phyloP scores from a whole-genome alignment of 2,797 vertebrate species.

The Melanotaenia boesemani region DNA sequence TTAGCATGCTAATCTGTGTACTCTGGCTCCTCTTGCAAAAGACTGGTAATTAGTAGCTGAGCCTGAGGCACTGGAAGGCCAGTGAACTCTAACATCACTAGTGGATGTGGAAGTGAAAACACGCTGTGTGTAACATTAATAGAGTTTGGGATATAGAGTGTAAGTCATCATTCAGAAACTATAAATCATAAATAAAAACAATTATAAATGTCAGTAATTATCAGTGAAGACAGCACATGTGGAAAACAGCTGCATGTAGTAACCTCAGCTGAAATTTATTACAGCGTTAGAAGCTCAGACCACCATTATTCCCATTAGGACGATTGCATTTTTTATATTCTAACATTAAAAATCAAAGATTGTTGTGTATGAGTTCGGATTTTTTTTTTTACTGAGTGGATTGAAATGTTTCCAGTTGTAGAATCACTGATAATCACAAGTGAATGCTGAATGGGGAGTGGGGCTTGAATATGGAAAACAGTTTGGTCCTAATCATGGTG shows the following conservation, averaged over 20 bases:
- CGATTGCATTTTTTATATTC: background rate
- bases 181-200: background rate
- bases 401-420: constrained; percentile 14
- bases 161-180: background rate
- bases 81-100: background rate
- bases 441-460: background rate
- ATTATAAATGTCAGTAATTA: background rate
- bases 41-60: background rate
- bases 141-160: background rate
- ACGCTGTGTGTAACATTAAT: background rate
- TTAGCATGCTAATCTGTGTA: constrained; percentile 2
- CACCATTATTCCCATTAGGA: background rate
- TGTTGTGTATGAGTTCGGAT: constrained; percentile 4
- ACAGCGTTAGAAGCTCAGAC: background rate
- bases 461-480: constrained; percentile 1
- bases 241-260: background rate
- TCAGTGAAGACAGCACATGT: background rate
- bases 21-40: constrained; percentile 3
- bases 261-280: background rate
- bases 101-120: background rate
- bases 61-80: background rate
- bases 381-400: constrained; percentile 1
- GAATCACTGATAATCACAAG: constrained; percentile 34
- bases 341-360: background rate
- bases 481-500: constrained; percentile 9